Percentiles rank a stretch among this genome's conserved stretches.
Evolutionary conservation across 2,113 vertebrate genomes (phyloP).

Genomic region (Acinonyx jubatus): DNA sequence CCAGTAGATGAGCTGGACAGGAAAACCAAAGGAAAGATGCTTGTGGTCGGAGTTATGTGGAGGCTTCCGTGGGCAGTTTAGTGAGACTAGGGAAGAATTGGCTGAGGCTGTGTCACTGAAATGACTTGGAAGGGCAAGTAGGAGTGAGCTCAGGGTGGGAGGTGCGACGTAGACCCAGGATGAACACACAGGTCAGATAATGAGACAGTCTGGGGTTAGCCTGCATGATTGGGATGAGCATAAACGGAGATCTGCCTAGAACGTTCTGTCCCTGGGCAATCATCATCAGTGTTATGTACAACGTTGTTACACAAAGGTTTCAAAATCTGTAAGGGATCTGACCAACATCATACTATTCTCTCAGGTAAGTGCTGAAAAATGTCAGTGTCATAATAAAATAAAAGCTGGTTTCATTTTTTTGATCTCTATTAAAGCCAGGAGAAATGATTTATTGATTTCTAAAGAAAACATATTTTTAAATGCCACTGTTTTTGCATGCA

Average conservation of each 20-base stretch:
- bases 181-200: neutral
- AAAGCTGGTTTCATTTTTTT: conserved; percentile 66
- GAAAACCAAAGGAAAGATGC: neutral
- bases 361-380: conserved; percentile 62
- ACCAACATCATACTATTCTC: conserved; percentile 30
- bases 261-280: neutral
- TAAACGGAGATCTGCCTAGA: neutral
- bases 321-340: conserved; percentile 39
- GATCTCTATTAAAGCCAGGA: conserved; percentile 59
- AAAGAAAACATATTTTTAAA: conserved; percentile 63
- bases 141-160: neutral
- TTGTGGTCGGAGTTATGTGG: neutral
- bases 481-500: conserved; percentile 13
- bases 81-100: neutral
- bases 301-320: neutral
- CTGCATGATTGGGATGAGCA: neutral
- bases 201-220: neutral
- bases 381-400: conserved; percentile 69
- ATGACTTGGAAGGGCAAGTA: neutral
- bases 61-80: neutral
- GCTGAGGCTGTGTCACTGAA: neutral
- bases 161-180: neutral
- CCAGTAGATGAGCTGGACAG: neutral
- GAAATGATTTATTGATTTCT: conserved; percentile 76
- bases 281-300: conserved; percentile 11